These are phyloP conservation scores for Eutrigla gurnardus DNA, from an alignment of 2,797 vertebrate species.

Conservation along the genomic window DNA sequence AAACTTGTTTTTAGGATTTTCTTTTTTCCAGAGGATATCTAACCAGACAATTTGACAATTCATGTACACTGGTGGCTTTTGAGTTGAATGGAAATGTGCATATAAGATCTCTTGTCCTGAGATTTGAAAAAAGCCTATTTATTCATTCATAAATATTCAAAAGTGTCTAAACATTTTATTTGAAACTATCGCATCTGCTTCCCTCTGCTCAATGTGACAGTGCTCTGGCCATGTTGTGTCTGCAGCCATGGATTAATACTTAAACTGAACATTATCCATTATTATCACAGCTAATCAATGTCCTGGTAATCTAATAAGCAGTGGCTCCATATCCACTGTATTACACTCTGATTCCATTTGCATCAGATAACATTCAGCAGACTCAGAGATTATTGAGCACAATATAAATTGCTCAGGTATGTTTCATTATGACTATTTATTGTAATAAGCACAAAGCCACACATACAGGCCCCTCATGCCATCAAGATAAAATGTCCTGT, in stretches of 20 bases:
- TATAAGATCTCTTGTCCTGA: not conserved
- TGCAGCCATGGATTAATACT: slow-evolving; percentile 49
- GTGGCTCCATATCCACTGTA: slow-evolving; percentile 27
- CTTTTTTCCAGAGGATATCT: not conserved
- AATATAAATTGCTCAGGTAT: slow-evolving; percentile 42
- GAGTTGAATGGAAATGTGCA: not conserved
- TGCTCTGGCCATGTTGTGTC: slow-evolving; percentile 38
- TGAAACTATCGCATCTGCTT: not conserved
- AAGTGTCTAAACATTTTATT: not conserved
- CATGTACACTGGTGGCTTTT: not conserved
- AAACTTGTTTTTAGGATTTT: not conserved
- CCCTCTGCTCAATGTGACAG: not conserved
- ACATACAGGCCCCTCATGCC: not conserved
- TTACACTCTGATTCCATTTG: slow-evolving; percentile 47
- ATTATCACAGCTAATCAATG: slow-evolving; percentile 63
- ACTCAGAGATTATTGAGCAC: slow-evolving; percentile 41
- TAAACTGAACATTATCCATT: slow-evolving; percentile 55
- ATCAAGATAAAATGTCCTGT: not conserved
- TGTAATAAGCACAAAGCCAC: not conserved
- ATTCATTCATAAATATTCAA: not conserved
- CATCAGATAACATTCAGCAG: slow-evolving; percentile 58
- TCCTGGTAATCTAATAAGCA: slow-evolving; percentile 60
- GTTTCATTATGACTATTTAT: slow-evolving; percentile 35
- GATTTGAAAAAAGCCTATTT: not conserved
- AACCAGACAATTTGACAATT: not conserved